Evolutionary conservation across 37 sponge, comb jelly and placozoan genomes (phyloP), one percentile per base, ranked within the genome.

Genomic region (Halisarca cf. caerulea): DNA sequence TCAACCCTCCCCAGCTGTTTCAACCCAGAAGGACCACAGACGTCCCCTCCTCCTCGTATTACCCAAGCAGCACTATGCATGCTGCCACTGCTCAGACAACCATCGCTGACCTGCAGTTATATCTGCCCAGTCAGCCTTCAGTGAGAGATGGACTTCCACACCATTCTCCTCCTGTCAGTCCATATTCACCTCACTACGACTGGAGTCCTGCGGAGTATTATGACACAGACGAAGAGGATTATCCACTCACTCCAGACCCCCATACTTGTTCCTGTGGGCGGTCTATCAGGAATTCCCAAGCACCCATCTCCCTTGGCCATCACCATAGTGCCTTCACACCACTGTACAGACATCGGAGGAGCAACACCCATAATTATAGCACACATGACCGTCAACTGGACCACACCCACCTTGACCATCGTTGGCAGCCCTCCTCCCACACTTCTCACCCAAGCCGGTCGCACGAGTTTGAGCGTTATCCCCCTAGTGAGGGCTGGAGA

Each of bases 201-300:
- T 44, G 77, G 45, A 74, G 77, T 25, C 77, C 77, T 41, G 6
- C 51, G 6, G 77, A 74, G 21, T 40, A 40, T 24, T 74, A 43
- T 6, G 77, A 74, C 17, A 74, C 45, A 11, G 77, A 74, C 2
- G 77, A 74, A 2, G 77, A 74, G 3, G 21, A n/a, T 1, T 74
- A 39, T 24, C 77, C 69, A 68, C 30, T 6, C 33, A 27, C 33
- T 3, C 69, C 69, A 30, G 32, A 37, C 42, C 45, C 77, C 25
- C 24, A 39, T 44, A 74, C 77, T 8, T 74, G 77, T 37, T 8
- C 77, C 24, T 74, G 77, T 24, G 77, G 77, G 1, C 8, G 77
- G 25, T 43, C 77, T 41, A 41, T 74, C 69, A 68, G 69, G 4
- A 28, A 28, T 4, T 34, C 69, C 30, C 69, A 17, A 27, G 15